phyloP scores from a whole-genome alignment of 2,113 vertebrate genomes.

The Alligator sinensis region DNA sequence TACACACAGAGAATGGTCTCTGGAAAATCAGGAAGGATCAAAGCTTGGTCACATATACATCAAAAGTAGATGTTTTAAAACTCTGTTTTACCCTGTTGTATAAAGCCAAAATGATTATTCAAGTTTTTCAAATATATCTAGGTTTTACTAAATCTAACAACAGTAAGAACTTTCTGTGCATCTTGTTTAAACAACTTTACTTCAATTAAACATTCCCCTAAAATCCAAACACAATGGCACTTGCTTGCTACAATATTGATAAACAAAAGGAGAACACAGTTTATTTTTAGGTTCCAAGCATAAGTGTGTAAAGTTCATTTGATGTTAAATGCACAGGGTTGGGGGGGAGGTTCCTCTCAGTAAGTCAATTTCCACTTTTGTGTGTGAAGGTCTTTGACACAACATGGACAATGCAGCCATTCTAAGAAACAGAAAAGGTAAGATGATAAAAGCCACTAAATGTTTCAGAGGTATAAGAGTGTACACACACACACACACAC shows the following conservation, averaged over 20 bases:
- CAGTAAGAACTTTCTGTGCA: background rate
- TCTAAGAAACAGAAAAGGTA: background rate
- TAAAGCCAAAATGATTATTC: no score
- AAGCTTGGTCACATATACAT: no score
- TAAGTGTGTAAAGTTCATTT: background rate
- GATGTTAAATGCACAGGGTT: background rate
- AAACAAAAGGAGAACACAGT: background rate
- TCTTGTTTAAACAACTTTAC: background rate
- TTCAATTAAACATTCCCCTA: background rate
- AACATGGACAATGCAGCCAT: background rate
- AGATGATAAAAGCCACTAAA: background rate
- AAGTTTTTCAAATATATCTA: background rate
- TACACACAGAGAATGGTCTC: background rate
- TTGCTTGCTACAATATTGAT: background rate
- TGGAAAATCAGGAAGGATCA: background rate
- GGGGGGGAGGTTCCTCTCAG: background rate
- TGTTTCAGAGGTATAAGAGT: background rate
- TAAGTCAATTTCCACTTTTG: background rate
- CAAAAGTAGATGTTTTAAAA: no score
- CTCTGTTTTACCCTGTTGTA: no score
- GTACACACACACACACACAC: no score
- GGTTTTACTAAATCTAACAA: background rate
- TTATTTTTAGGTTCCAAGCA: background rate
- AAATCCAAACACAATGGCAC: background rate
- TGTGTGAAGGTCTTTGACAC: fast-evolving